phyloP scores from a whole-genome alignment of 2,888 invertebrate genomes.

The Selenia dentaria region DNA sequence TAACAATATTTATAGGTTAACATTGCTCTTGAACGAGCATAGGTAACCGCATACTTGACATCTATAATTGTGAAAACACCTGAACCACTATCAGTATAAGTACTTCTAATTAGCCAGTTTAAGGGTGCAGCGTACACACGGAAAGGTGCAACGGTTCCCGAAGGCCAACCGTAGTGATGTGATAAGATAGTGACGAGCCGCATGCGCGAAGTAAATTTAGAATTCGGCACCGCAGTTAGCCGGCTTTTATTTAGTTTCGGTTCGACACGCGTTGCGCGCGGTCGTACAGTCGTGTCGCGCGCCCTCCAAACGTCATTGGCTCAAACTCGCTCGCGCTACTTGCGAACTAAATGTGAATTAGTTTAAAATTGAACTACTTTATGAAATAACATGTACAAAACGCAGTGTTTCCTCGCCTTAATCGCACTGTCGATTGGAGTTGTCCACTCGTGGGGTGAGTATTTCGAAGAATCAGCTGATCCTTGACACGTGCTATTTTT shows the following conservation, averaged over 20 bases:
- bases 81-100: too few species aligned
- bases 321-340: conserved; percentile 66
- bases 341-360: conserved; percentile 64
- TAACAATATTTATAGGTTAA: too few species aligned
- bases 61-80: too few species aligned
- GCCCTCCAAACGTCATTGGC: conserved; percentile 60
- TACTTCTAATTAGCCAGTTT: too few species aligned
- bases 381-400: conserved; percentile 76
- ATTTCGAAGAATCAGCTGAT: conserved; percentile 70
- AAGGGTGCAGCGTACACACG: conserved; percentile 16
- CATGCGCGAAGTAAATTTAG: conserved; percentile 65
- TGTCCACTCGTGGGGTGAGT: conserved; percentile 74
- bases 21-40: too few species aligned
- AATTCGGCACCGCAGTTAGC: conserved; percentile 52
- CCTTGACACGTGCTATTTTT: conserved; percentile 69
- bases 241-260: conserved; percentile 64
- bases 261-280: conserved; percentile 57
- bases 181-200: conserved; percentile 32
- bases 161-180: conserved; percentile 27
- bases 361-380: conserved; percentile 51
- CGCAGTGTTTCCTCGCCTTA: conserved; percentile 61
- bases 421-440: conserved; percentile 54
- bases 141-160: conserved; percentile 14
- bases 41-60: too few species aligned
- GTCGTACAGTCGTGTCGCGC: conserved; percentile 49